Evolutionary conservation across 2,113 vertebrate species (phyloP).

Genomic region (Pteronura brasiliensis): DNA sequence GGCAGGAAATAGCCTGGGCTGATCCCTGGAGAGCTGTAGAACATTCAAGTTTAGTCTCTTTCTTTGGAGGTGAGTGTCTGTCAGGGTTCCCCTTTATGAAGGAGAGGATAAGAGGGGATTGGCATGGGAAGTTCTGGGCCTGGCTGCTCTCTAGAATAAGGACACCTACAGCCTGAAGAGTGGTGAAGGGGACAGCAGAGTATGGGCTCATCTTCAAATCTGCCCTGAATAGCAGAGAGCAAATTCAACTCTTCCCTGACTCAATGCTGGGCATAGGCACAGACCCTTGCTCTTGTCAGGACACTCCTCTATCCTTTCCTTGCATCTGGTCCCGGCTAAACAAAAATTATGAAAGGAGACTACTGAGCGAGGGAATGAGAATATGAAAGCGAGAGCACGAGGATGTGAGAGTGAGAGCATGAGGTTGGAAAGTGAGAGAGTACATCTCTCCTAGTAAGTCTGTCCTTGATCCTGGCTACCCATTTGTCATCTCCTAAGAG

Average conservation of each 20-base stretch:
- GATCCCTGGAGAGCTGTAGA: neutral
- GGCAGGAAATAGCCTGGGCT: neutral
- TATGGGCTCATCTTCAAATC: neutral
- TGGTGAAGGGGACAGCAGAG: neutral
- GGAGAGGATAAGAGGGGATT: neutral
- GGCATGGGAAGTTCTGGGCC: neutral
- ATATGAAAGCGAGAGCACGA: too few species aligned
- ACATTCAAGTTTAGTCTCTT: neutral
- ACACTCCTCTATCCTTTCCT: neutral
- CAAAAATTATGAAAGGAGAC: neutral
- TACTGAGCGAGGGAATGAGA: neutral
- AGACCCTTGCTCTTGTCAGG: neutral
- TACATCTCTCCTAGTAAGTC: neutral
- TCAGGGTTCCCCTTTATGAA: neutral
- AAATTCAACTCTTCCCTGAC: neutral
- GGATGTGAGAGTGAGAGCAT: too few species aligned
- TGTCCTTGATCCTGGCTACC: neutral
- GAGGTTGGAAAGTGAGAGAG: too few species aligned
- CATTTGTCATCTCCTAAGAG: neutral
- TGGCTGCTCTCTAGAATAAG: neutral
- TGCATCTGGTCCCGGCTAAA: neutral
- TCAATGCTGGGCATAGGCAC: neutral
- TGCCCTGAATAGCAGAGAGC: too few species aligned
- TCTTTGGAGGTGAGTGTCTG: neutral
- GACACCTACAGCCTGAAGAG: neutral